Evolutionary conservation across 2,113 vertebrate species (phyloP).

Genomic region (Noctilio leporinus): DNA sequence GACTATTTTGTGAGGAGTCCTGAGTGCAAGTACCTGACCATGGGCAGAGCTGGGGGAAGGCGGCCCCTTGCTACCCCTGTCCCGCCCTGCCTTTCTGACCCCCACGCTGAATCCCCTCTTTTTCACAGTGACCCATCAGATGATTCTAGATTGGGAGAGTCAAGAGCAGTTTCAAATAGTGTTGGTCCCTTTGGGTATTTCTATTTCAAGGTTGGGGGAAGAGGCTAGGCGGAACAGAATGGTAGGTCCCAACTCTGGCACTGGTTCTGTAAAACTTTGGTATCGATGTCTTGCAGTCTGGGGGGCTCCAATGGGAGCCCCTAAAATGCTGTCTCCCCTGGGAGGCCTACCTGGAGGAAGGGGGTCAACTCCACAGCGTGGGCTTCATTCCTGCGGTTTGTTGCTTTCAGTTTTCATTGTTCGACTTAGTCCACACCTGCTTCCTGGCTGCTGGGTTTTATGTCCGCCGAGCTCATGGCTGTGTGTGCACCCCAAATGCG

Average conservation of each 20-base stretch:
- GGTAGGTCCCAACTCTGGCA: neutral
- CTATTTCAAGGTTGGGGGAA: neutral
- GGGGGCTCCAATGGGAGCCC: neutral
- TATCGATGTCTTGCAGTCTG: neutral
- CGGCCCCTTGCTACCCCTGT: neutral
- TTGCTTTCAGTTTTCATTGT: neutral
- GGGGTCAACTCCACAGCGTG: neutral
- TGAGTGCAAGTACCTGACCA: neutral
- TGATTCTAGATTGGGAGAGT: neutral
- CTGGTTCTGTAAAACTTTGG: neutral
- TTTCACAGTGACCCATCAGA: neutral
- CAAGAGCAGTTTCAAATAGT: neutral
- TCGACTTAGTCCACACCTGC: neutral
- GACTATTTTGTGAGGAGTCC: neutral
- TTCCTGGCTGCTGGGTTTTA: neutral
- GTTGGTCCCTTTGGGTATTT: neutral
- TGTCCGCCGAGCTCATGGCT: neutral
- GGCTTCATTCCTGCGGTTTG: neutral
- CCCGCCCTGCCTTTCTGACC: neutral
- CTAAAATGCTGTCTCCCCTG: neutral
- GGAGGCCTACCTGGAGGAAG: neutral
- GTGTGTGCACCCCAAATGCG: neutral
- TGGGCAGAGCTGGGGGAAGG: neutral
- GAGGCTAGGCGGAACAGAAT: neutral
- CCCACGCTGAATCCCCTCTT: neutral